Percentiles rank a stretch among this genome's conserved stretches.
Conservation (phyloP, 2,113 vertebrate species). For the Leuciscus idus region DNA sequence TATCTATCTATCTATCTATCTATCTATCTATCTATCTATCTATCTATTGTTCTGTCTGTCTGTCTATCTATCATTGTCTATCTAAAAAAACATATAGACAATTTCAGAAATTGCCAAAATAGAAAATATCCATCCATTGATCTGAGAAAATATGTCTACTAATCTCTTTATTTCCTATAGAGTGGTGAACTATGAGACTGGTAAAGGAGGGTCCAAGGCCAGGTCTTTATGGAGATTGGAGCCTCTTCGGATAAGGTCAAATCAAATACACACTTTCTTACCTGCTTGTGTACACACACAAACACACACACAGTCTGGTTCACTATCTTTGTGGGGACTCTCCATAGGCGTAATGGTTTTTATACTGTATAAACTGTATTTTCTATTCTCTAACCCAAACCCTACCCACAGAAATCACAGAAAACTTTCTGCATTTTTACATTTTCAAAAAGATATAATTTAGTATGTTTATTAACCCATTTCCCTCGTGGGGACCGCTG, state of each 20-base stretch:
- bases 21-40: not conserved
- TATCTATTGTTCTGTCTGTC: constrained; percentile 49
- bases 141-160: not conserved
- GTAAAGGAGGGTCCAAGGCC: constrained; percentile 86
- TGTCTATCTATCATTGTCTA: not conserved
- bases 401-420: too few relatives aligned
- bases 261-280: constrained; percentile 51
- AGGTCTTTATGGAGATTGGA: constrained; percentile 95
- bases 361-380: too few relatives aligned
- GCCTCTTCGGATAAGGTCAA: constrained; percentile 94
- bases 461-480: too few relatives aligned
- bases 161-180: constrained; percentile 68
- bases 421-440: too few relatives aligned
- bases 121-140: not conserved
- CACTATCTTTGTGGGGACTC: too few relatives aligned
- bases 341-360: too few relatives aligned
- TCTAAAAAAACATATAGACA: too few relatives aligned
- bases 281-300: not conserved
- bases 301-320: too few relatives aligned
- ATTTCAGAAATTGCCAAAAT: too few relatives aligned
- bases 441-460: too few relatives aligned
- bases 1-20: not conserved
- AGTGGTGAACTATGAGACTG: constrained; percentile 90
- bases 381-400: too few relatives aligned
- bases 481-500: too few relatives aligned